These are phyloP conservation scores for Lasioglossum villosulum DNA, from an alignment of 2,888 invertebrate species.

Conservation along the genomic window DNA sequence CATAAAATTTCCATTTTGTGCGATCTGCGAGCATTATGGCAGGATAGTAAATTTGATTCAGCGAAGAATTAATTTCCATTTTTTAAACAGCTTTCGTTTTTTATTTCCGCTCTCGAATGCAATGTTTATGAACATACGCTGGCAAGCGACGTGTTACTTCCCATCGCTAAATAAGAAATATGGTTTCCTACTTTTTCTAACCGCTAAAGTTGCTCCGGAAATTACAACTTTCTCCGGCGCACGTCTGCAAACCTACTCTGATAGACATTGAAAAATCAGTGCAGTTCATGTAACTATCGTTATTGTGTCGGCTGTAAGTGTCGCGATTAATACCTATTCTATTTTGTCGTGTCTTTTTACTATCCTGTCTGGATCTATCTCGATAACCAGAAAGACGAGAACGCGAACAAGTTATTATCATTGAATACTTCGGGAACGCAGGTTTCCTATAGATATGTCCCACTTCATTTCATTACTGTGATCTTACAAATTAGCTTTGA, in stretches of 20 bases:
- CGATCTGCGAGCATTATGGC: too few species aligned
- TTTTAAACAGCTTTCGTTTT: background rate
- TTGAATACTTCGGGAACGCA: constrained; percentile 24
- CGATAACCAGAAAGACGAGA: constrained; percentile 35
- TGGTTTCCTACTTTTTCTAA: constrained; percentile 15
- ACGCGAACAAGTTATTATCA: constrained; percentile 37
- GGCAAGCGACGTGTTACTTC: constrained; percentile 3
- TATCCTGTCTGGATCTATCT: constrained; percentile 15
- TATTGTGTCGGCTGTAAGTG: constrained; percentile 19
- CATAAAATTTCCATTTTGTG: background rate
- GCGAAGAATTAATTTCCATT: background rate
- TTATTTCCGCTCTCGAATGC: background rate
- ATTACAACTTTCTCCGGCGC: constrained; percentile 14
- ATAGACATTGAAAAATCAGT: background rate
- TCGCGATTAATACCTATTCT: constrained; percentile 30
- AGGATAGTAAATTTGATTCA: background rate
- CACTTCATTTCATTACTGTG: background rate
- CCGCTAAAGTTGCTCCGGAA: background rate
- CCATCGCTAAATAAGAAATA: background rate
- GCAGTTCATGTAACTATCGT: constrained; percentile 10
- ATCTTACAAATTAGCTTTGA: background rate
- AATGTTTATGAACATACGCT: background rate
- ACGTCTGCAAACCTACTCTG: background rate
- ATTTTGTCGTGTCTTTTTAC: constrained; percentile 17
- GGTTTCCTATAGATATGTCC: constrained; percentile 1